Conservation (phyloP, 2,797 vertebrate species). For the Zalophus californianus region DNA sequence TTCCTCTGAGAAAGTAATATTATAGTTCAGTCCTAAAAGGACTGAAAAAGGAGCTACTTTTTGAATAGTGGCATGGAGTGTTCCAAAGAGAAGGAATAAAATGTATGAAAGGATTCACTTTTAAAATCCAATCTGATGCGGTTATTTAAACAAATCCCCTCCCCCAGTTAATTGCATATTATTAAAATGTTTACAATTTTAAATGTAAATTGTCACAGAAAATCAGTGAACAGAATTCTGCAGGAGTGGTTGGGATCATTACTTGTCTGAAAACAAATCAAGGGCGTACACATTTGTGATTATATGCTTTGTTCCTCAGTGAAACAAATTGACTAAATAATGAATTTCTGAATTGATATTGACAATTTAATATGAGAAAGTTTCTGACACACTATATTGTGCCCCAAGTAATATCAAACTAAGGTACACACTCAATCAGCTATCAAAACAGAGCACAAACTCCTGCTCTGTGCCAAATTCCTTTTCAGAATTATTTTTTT, state of each 20-base stretch:
- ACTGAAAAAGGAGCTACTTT: neutral
- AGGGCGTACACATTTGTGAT: neutral
- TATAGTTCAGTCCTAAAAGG: neutral
- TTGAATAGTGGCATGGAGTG: neutral
- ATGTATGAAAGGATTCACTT: neutral
- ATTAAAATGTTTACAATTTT: constrained; percentile 12
- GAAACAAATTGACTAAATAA: neutral
- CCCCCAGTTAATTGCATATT: neutral
- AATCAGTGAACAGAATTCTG: neutral
- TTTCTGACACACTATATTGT: neutral
- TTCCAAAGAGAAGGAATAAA: neutral
- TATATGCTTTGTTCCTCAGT: constrained; percentile 19
- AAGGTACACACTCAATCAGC: neutral
- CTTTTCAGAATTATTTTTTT: neutral
- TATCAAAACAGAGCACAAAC: neutral
- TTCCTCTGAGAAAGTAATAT: neutral
- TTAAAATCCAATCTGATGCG: neutral
- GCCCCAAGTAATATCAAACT: constrained; percentile 53
- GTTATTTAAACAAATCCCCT: neutral
- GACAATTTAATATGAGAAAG: constrained; percentile 8
- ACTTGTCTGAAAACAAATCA: constrained; percentile 28
- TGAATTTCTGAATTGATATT: constrained; percentile 50
- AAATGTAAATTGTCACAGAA: neutral
- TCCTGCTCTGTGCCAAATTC: constrained; percentile 23
- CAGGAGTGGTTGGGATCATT: neutral